Evolutionary conservation across 1,140 invertebrate genomes (phyloP), one percentile per base, ranked within the genome.

Genomic region (Sycophaga agraensis): DNA sequence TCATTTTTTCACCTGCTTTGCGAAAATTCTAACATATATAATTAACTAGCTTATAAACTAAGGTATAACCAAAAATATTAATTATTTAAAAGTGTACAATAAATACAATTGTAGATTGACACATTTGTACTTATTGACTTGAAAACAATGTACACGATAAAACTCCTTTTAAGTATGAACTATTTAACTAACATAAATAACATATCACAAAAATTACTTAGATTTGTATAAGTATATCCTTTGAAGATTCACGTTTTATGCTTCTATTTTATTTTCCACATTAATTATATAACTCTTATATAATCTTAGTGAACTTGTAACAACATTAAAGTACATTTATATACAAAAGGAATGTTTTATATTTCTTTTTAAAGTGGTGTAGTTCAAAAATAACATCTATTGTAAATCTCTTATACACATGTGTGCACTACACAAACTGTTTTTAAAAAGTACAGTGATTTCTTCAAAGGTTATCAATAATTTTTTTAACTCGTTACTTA

Each of bases 341-440:
- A 14, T 50, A 50, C 48, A 50, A 21, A 50, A 50, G 48, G 48
- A 50, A 35, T 50, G 28, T 50, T 50, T 50, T 12, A 17, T 28
- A 28, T 26, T 12, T 50, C 17, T 22, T 7, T 50, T 2, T 50
- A 35, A 35, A 50, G 48, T 9, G 17, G 48, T 12, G 14, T 21
- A 12, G 16, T 50, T 34, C 16, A 50, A 35, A 50, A 35, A 50
- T 50, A 50, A 50, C 34, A 50, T 50, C 48, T 50, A 24, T 21
- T 50, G 31, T 21, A 21, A 21, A 50, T 50, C 14, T 50, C 28
- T 28, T 48, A 48, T 48, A 31, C 2, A 31, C 14, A 48, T 28
- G n/a, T 48, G 16, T 31, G n/a, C 14, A 50, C 8, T 49, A n/a
- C n/a, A n/a, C n/a, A 37, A 34, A 35, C 31, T 35, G 48, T 21